Evolutionary conservation across 2,113 vertebrate species (phyloP).

Genomic region (Notiomystis cincta): DNA sequence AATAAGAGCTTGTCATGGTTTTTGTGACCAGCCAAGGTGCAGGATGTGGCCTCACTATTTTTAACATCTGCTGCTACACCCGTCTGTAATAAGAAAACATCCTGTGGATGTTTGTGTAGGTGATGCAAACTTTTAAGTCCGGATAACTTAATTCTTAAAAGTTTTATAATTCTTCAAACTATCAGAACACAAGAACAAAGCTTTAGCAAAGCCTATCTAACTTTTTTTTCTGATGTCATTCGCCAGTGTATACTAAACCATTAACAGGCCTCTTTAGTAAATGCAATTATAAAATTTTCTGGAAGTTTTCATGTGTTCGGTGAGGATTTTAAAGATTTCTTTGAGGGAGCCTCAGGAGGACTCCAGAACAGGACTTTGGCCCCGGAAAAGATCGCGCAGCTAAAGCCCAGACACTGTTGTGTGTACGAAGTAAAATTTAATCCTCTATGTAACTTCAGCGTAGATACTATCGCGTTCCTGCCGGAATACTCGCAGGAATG

Average conservation of each 20-base stretch:
- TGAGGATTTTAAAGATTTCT: background rate
- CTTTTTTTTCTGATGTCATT: background rate
- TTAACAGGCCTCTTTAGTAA: background rate
- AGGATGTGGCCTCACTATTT: constrained; percentile 28
- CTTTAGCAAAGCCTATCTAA: background rate
- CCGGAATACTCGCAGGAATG: fast-evolving
- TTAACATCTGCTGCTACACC: background rate
- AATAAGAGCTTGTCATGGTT: background rate
- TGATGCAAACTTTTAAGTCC: background rate
- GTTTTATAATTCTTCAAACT: background rate
- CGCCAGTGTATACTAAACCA: background rate
- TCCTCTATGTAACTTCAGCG: fast-evolving
- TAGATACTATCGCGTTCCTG: fast-evolving
- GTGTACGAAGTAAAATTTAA: background rate
- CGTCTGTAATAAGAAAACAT: background rate
- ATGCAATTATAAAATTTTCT: background rate
- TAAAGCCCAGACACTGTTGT: background rate
- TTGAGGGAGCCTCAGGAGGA: background rate
- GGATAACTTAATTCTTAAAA: background rate
- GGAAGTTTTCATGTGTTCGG: background rate
- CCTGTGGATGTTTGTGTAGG: background rate
- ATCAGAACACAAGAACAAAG: background rate
- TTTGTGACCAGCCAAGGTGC: background rate
- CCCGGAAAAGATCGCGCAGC: background rate
- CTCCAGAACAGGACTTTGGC: background rate